phyloP scores from a whole-genome alignment of 1,140 invertebrate species.

The Homarus americanus region DNA sequence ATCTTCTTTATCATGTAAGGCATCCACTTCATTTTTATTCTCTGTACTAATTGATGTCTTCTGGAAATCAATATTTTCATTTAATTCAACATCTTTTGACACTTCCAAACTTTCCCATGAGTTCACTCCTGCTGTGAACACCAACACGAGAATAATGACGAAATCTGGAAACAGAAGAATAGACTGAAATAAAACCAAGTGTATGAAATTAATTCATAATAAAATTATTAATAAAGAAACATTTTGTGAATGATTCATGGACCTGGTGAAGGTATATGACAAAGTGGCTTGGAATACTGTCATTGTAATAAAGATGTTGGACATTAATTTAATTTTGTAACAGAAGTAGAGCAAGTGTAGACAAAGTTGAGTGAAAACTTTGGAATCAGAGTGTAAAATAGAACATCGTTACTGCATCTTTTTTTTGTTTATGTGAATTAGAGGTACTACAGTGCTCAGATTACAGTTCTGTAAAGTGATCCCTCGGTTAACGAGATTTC shows the following conservation, averaged over 20 bases:
- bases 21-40: background rate
- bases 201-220: background rate
- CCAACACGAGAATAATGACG: background rate
- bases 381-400: background rate
- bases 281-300: background rate
- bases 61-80: background rate
- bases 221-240: background rate
- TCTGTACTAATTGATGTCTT: background rate
- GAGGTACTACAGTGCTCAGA: too few relatives aligned
- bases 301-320: too few relatives aligned
- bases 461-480: too few relatives aligned
- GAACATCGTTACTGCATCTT: background rate
- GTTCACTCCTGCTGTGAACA: background rate
- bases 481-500: too few relatives aligned
- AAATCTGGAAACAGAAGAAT: background rate
- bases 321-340: too few relatives aligned
- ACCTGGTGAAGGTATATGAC: background rate
- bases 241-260: background rate
- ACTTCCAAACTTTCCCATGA: background rate
- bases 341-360: background rate
- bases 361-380: background rate
- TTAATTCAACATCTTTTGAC: background rate
- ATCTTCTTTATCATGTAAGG: background rate
- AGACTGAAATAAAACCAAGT: too few relatives aligned
- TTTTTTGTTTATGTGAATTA: too few relatives aligned